Evolutionary conservation across 2,797 vertebrate genomes (phyloP), one percentile per base, ranked within the genome.

Genomic region (Pipistrellus nathusii): DNA sequence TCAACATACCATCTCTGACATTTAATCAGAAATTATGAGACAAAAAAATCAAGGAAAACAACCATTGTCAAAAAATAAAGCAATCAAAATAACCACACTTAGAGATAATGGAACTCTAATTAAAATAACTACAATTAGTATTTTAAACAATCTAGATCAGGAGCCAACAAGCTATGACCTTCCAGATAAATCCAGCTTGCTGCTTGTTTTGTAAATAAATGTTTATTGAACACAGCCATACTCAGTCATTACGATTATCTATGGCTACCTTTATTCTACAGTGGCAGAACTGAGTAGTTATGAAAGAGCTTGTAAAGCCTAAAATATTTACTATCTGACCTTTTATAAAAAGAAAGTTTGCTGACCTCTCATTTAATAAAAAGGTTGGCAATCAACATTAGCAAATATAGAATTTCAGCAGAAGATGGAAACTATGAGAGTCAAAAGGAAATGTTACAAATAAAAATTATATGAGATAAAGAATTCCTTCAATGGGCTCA

Each of bases 1-100:
- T 76, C 80, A 85, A 35, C 1, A 68, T 32, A 44, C 25, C 17
- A 57, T 44, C 7, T 71, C 41, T 85, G 32, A 68, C 11, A 84
- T 71, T 89, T 64, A 59, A 84, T 83, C 0, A 71, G 71, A 85
- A 91, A 66, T 25, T 44, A 78, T 51, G 23, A 88, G 71, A 62
- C n/a, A 27, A 64, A 41, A 41, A 91, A 88, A 69, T 5, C 18
- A 89, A 80, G 25, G 10, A 66, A 84, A 92, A 72, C 23, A 85
- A 62, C 3, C 30, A 72, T 14, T 51, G 25, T 82, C 53, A 91
- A 94, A 48, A 84, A 32, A 81, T 53, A 66, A 76, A 84, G 64
- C 51, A 90, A n/a, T 82, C 71, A 77, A 44, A 27, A 87, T 69
- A 92, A 87, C 11, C 41, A 85, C 72, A 85, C 53, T 87, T 68